Evolutionary conservation across 2,888 invertebrate species (phyloP).

Genomic region (Serripes groenlandicus): DNA sequence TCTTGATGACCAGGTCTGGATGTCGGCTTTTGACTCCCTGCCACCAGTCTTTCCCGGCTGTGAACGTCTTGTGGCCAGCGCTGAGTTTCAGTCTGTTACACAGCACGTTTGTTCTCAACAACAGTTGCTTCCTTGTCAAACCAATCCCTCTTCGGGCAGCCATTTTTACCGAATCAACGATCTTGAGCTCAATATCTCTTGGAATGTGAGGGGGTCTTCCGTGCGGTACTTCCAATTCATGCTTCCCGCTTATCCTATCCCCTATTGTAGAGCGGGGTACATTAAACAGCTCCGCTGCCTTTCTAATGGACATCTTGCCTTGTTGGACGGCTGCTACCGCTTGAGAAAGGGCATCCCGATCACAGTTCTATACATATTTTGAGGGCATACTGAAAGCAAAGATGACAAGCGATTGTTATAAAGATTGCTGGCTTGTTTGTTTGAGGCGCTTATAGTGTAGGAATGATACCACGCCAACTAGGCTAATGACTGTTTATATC

Average conservation of each 20-base stretch:
- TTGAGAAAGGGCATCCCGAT: neutral
- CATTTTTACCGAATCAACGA: slow-evolving; percentile 40
- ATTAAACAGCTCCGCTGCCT: slow-evolving; percentile 25
- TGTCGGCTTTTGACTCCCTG: slow-evolving; percentile 36
- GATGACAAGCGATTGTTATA: too few species aligned
- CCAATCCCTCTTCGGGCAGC: slow-evolving; percentile 55
- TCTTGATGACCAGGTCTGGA: slow-evolving; percentile 40
- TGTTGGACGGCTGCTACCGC: slow-evolving; percentile 26
- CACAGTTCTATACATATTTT: too few species aligned
- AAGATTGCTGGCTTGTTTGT: too few species aligned
- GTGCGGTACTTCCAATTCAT: slow-evolving; percentile 5
- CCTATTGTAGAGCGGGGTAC: slow-evolving; percentile 40
- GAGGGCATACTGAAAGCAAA: too few species aligned
- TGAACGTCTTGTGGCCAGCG: slow-evolving; percentile 26
- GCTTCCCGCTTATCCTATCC: slow-evolving; percentile 31
- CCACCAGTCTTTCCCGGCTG: slow-evolving; percentile 46
- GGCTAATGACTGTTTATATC: too few species aligned
- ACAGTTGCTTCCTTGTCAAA: slow-evolving; percentile 38
- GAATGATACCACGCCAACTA: too few species aligned
- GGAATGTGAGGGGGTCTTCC: slow-evolving; percentile 48
- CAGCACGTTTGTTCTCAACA: slow-evolving; percentile 23
- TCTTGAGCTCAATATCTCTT: slow-evolving; percentile 29
- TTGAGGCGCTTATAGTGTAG: too few species aligned
- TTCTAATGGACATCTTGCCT: slow-evolving; percentile 23
- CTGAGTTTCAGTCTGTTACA: slow-evolving; percentile 27